These are phyloP conservation scores for Tridacna crocea DNA, from an alignment of 2,888 invertebrate species.

Conservation along the genomic window DNA sequence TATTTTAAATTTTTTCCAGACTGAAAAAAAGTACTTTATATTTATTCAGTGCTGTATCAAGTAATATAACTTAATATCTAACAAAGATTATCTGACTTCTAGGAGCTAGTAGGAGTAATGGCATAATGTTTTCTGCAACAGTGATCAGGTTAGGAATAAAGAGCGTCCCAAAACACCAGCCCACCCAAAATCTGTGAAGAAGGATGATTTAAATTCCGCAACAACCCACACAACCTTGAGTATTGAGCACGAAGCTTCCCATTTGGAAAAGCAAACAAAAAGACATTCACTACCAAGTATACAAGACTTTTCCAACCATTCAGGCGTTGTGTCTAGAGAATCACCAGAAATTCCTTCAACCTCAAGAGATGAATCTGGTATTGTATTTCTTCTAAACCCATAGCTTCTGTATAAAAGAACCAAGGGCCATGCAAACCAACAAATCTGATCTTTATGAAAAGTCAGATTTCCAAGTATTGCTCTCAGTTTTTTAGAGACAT, in stretches of 20 bases:
- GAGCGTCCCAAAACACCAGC: constrained; percentile 39
- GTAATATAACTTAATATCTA: too few species aligned
- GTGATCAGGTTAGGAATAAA: constrained; percentile 11
- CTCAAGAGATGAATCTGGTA: constrained; percentile 13
- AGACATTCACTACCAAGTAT: constrained; percentile 12
- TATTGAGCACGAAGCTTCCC: background rate
- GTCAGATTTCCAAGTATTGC: too few species aligned
- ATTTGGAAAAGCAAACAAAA: background rate
- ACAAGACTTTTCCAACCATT: background rate
- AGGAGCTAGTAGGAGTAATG: too few species aligned
- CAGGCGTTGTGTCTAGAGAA: background rate
- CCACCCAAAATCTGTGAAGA: constrained; percentile 35
- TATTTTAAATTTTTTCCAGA: too few species aligned
- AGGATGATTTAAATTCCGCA: background rate
- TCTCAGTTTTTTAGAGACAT: too few species aligned
- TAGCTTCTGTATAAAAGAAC: too few species aligned
- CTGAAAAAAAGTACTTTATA: too few species aligned
- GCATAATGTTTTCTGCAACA: background rate
- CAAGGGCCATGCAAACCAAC: too few species aligned
- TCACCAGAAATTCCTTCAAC: constrained; percentile 23
- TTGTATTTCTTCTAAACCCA: background rate
- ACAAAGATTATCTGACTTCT: too few species aligned
- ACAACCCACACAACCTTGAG: background rate
- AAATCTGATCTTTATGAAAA: too few species aligned
- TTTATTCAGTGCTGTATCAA: too few species aligned